Evolutionary conservation across 2,888 invertebrate genomes (phyloP).

Genomic region (Dryomyza anilis): DNA sequence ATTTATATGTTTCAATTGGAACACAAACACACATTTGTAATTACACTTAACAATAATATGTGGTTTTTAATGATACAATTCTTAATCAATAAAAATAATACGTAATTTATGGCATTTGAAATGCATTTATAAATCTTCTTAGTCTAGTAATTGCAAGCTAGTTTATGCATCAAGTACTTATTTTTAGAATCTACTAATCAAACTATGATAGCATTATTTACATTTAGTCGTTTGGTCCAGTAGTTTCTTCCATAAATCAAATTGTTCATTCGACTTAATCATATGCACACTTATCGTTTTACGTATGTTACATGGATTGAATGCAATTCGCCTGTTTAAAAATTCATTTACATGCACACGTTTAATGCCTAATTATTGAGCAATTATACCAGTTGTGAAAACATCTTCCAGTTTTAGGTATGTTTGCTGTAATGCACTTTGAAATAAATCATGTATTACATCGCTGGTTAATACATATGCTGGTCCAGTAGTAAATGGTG

Average conservation of each 20-base stretch:
- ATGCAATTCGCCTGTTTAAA: constrained; percentile 76
- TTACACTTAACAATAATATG: no score
- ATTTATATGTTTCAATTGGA: no score
- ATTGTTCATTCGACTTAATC: constrained; percentile 87
- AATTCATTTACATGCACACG: constrained; percentile 78
- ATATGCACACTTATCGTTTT: constrained; percentile 85
- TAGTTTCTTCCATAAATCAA: constrained; percentile 87
- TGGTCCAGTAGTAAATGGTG: constrained; percentile 92
- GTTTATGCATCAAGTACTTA: no score
- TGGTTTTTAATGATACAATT: no score
- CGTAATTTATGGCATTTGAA: no score
- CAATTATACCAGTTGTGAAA: constrained; percentile 88
- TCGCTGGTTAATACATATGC: constrained; percentile 84
- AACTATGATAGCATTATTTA: constrained; percentile 67
- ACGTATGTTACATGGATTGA: constrained; percentile 81
- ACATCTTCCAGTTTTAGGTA: constrained; percentile 91
- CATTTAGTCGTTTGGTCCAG: constrained; percentile 83
- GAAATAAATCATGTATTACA: constrained; percentile 73
- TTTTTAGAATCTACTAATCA: no score
- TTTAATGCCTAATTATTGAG: constrained; percentile 72
- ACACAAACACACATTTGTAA: no score
- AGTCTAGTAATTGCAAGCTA: no score
- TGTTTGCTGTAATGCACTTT: constrained; percentile 67
- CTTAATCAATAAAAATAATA: no score
- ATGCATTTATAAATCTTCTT: no score